Base-by-base conservation (phyloP, 2,888 invertebrate species). In the Poecilobothrus nobilitatus region DNA sequence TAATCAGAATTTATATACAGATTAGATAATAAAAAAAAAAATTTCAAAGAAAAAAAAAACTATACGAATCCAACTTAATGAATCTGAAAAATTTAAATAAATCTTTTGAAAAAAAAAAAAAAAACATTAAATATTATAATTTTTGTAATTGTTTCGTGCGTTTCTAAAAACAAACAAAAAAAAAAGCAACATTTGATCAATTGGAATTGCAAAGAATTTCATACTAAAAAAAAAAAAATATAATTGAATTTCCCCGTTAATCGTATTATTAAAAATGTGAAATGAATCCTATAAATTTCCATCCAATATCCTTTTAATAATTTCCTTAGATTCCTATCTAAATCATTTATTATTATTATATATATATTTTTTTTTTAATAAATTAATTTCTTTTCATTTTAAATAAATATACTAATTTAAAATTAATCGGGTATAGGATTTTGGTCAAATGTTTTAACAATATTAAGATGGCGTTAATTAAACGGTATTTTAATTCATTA, bases 81-180 rank as follows among this genome's bases (percentile, higher is more conserved):
- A 8, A 34, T 7, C 34, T 8, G 34, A 34, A 7, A 34, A 34
- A 34, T 7, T 37, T 8, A 37, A 12, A 37, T 37, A 8, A 37
- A 27, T 27, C 27, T 27, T 27, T 27, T 37, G 6, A 37, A 37
- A 27, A 8, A 10, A 5, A 37, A 37, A 37, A 10, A 37, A 12
- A 37, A 37, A 37, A 7, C 7, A 27, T 8, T 37, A 37, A 10
- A 7, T 37, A 37, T 37, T 5, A 37, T 37, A 37, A 27, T 4
- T 27, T 27, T 27, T 27, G 27, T 66, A 68, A 69, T 68, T 70
- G 67, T 71, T 70, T 70, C 67, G 70, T 72, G 70, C 71, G 70
- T 53, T 18, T 41, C 15, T 41, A 41, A 53, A 18, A 18, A 44
- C 3, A 44, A 44, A 44, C 3, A 44, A 44, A 3, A 44, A 15